Conservation (phyloP, 2,113 vertebrate genomes). For the Ochotona curzoniae region DNA sequence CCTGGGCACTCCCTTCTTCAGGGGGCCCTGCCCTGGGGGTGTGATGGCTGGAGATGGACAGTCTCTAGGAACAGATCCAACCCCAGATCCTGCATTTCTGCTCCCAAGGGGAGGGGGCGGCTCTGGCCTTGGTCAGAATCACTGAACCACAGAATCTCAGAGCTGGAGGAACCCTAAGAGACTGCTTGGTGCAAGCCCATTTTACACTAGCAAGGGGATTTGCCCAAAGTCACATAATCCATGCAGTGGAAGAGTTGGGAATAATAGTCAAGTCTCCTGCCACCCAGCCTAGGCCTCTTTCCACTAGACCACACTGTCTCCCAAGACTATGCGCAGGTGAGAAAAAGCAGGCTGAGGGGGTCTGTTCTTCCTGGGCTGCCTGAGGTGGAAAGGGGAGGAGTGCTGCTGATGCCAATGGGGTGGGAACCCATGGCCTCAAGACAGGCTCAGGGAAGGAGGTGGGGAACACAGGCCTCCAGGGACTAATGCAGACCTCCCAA, state of each 20-base stretch:
- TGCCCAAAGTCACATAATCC: constrained; percentile 48
- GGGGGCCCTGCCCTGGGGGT: background rate
- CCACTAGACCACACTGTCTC: background rate
- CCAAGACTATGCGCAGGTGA: constrained; percentile 28
- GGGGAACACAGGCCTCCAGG: background rate
- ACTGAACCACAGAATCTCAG: constrained; percentile 74
- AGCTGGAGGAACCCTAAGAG: constrained; percentile 66
- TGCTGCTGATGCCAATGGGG: background rate
- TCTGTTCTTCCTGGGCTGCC: constrained; percentile 33
- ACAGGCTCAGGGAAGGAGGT: background rate
- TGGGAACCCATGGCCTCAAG: background rate
- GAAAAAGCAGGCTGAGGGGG: background rate
- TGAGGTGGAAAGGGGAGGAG: background rate
- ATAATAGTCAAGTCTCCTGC: constrained; percentile 47
- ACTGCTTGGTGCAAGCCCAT: constrained; percentile 57
- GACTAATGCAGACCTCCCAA: constrained; percentile 27
- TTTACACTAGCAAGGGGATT: constrained; percentile 47
- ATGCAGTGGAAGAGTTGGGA: constrained; percentile 67
- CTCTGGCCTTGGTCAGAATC: constrained; percentile 78
- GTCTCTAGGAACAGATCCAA: constrained; percentile 39
- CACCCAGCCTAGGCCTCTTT: constrained; percentile 19
- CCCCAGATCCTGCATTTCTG: constrained; percentile 62
- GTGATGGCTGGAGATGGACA: constrained; percentile 20
- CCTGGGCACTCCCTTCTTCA: background rate
- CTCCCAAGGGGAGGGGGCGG: constrained; percentile 67